Evolutionary conservation across 1,140 invertebrate genomes (phyloP).

Genomic region (Caenorhabditis elegans): DNA sequence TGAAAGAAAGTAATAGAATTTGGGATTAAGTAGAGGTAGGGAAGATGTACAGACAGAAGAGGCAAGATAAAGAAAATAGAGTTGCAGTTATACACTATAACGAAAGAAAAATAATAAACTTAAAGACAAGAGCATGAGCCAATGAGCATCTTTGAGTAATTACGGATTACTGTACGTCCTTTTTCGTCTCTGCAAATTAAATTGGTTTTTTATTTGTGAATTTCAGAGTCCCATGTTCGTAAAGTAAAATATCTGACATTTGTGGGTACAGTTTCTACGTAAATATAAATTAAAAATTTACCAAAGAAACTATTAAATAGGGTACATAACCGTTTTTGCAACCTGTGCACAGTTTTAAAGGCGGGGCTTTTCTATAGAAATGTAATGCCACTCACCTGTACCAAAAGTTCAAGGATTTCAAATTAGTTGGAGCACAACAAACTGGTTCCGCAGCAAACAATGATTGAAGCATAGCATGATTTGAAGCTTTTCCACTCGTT

Average conservation of each 20-base stretch:
- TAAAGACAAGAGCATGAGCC: conserved; percentile 34
- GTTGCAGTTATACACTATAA: too few relatives aligned
- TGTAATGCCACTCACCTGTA: conserved; percentile 4
- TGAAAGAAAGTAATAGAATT: background rate
- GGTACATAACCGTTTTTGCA: too few relatives aligned
- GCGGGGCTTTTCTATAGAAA: too few relatives aligned
- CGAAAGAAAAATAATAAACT: background rate
- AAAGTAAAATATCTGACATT: too few relatives aligned
- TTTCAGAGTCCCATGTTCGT: too few relatives aligned
- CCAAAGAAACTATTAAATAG: too few relatives aligned
- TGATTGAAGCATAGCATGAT: conserved; percentile 34
- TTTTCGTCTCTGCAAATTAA: conserved; percentile 15
- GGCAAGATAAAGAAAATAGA: background rate
- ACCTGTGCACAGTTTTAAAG: too few relatives aligned
- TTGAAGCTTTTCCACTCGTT: conserved; percentile 19
- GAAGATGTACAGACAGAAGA: conserved; percentile 25
- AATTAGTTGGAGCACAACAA: conserved; percentile 26
- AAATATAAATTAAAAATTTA: too few relatives aligned
- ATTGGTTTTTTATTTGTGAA: too few relatives aligned
- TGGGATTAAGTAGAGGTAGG: background rate
- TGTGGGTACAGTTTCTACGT: too few relatives aligned
- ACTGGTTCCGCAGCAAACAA: conserved; percentile 9
- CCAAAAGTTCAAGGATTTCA: conserved; percentile 13
- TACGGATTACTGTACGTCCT: conserved; percentile 25
- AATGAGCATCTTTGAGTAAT: conserved; percentile 35